These are phyloP conservation scores for Climacteris rufus DNA, from an alignment of 2,113 vertebrate genomes.

Conservation along the genomic window DNA sequence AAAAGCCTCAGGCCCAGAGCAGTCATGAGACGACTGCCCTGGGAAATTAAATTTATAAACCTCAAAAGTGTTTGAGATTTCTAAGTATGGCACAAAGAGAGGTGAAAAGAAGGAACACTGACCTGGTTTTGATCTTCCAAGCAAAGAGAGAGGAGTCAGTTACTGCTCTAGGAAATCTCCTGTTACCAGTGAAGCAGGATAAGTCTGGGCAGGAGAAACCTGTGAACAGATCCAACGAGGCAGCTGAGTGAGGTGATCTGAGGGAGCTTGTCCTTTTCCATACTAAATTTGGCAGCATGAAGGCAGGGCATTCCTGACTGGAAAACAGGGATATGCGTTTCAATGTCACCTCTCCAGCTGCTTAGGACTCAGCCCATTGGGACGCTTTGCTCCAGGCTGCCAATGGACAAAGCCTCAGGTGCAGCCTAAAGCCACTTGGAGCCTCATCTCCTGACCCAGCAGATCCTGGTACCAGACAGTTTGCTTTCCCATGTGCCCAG, in stretches of 20 bases:
- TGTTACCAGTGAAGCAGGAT: background rate
- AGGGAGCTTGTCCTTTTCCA: background rate
- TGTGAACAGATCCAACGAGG: background rate
- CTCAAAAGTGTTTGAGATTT: background rate
- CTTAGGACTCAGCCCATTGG: too few relatives aligned
- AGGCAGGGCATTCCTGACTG: background rate
- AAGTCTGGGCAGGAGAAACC: background rate
- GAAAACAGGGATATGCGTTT: background rate
- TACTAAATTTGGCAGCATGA: background rate
- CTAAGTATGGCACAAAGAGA: background rate
- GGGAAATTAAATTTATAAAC: background rate
- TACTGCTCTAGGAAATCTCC: background rate
- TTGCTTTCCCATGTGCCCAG: background rate
- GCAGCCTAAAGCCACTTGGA: too few relatives aligned
- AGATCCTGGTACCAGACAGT: background rate
- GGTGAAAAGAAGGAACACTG: background rate
- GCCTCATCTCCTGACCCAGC: background rate
- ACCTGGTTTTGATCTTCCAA: background rate
- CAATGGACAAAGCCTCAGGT: too few relatives aligned
- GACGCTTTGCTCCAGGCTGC: too few relatives aligned
- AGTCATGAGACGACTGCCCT: rapidly evolving
- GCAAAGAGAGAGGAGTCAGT: background rate
- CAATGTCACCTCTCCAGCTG: background rate
- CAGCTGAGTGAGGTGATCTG: background rate
- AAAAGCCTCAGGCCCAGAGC: background rate